phyloP scores from a whole-genome alignment of 2,797 vertebrate genomes.

The Schizothorax lantsangensis region DNA sequence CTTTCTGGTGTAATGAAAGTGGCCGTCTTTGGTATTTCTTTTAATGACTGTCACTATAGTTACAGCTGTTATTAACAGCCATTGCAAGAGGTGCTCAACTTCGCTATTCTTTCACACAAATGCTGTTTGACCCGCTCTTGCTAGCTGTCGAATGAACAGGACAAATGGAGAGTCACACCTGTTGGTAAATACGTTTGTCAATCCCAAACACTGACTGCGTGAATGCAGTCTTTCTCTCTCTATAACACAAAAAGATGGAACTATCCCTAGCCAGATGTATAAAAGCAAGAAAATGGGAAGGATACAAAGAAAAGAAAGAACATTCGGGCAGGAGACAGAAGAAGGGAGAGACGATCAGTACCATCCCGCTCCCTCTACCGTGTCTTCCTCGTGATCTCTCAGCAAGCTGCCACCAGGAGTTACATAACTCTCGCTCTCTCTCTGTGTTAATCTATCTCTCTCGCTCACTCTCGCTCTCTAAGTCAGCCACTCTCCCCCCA shows the following conservation, averaged over 20 bases:
- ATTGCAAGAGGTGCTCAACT: not conserved
- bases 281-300: conserved; percentile 4
- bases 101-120: not conserved
- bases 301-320: conserved; percentile 6
- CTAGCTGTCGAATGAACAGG: not conserved
- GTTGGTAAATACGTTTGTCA: not conserved
- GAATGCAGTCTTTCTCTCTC: not conserved
- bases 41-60: not conserved
- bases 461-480: conserved; percentile 19
- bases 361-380: conserved; percentile 42
- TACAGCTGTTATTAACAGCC: not conserved
- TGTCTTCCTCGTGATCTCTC: conserved; percentile 56
- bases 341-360: conserved; percentile 33
- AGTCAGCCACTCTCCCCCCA: conserved; percentile 39
- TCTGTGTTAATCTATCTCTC: conserved; percentile 26
- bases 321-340: conserved; percentile 29
- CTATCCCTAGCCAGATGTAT: not conserved
- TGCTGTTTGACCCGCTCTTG: not conserved
- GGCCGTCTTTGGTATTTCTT: not conserved
- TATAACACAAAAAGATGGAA: not conserved
- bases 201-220: not conserved
- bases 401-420: conserved; percentile 53
- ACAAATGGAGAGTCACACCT: conserved; percentile 3
- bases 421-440: conserved; percentile 43
- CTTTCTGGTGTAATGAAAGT: not conserved